Percentiles rank a stretch among this genome's conserved stretches.
Evolutionary conservation across 2,888 invertebrate genomes (phyloP).

Genomic region (Parthenolecanium corni): DNA sequence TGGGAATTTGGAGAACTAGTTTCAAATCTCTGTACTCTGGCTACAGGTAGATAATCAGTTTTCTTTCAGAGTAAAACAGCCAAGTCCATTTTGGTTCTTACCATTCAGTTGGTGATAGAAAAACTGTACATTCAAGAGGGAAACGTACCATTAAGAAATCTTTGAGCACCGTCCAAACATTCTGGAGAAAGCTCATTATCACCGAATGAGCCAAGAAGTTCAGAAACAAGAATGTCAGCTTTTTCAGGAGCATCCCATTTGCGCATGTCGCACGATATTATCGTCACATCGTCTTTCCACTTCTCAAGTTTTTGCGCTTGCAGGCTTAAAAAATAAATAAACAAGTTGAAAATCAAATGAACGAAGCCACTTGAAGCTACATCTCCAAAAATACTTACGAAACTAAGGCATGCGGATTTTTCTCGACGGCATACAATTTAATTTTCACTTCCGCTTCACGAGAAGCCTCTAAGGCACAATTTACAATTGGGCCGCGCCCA

Average conservation of each 20-base stretch:
- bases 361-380: not conserved
- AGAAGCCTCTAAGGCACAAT: constrained; percentile 73
- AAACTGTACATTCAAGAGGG: too few species aligned
- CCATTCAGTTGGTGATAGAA: too few species aligned
- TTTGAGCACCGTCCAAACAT: constrained; percentile 87
- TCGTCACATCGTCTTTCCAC: constrained; percentile 63
- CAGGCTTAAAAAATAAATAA: constrained; percentile 39
- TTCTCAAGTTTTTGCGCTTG: constrained; percentile 61
- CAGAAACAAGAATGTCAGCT: constrained; percentile 92
- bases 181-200: constrained; percentile 99
- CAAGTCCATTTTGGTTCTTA: too few species aligned
- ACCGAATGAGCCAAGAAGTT: constrained; percentile 92
- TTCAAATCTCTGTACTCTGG: too few species aligned
- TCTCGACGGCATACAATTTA: constrained; percentile 89
- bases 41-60: too few species aligned
- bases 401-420: constrained; percentile 91
- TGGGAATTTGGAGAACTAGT: too few species aligned
- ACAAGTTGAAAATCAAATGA: not conserved
- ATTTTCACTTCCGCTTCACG: constrained; percentile 57
- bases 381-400: constrained; percentile 42
- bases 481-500: constrained; percentile 87
- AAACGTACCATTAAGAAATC: constrained; percentile 56
- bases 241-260: constrained; percentile 66
- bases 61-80: too few species aligned
- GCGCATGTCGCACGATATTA: constrained; percentile 79